Evolutionary conservation across 2,113 vertebrate species (phyloP), one percentile per base, ranked within the genome.

Genomic region (Phalacrocorax aristotelis): DNA sequence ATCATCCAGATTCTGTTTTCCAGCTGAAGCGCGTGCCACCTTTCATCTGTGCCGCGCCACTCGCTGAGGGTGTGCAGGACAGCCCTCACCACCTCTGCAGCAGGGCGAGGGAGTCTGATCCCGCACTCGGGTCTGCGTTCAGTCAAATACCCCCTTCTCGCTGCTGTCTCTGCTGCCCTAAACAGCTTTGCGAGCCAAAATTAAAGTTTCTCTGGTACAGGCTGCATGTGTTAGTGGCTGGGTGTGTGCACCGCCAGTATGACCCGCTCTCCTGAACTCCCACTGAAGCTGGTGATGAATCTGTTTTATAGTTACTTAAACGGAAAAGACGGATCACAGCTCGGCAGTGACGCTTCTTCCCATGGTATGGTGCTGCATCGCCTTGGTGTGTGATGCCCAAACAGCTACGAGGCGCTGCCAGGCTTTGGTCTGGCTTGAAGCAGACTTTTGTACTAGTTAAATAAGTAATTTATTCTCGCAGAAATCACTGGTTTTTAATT

Each of bases 41-140:
- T 62, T 58, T 77, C 32, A 5, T 17, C 42, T 54, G 1, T 40
- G 58, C 19, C 0, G 0, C 26, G 36, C 81, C 1, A 6, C 62
- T 66, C 2, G 2, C 46, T 5, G 10, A 15, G 48, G 42, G 5
- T 3, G 25, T 1, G 2, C 21, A 7, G 49, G 25, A 22, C 34
- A n/a, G 51, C 36, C 32, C 65, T 54, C 20, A 3, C 15, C 57
- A 42, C 40, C 48, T 14, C 52, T 8, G 38, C 36, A 42, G 52
- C 80, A 11, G 26, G 26, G 26, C 5, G 17, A 19, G 26, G 61
- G 61, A 29, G 61, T 60, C 38, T 23, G 7, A 15, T 54, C 64
- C n/a, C 54, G 30, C 46, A 0, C 51, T 46, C 1, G 1, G 30
- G 16, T 22, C 36, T 11, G 19, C 27, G 32, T 9, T 57, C 8